Evolutionary conservation across 2,888 invertebrate genomes (phyloP).

Genomic region (Dryococelus australis): DNA sequence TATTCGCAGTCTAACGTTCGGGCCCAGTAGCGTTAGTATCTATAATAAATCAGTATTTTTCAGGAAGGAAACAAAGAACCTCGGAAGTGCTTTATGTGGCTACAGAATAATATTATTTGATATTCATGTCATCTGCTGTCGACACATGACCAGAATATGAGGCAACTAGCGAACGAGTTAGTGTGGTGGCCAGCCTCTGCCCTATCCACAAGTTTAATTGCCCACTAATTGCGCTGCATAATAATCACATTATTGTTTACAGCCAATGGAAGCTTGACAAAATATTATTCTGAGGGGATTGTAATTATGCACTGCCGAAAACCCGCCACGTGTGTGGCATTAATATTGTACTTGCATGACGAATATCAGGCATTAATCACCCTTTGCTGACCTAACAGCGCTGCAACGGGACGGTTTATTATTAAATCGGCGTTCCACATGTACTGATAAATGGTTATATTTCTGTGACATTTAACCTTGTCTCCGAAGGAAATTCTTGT

Average conservation of each 20-base stretch:
- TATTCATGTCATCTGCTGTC: not conserved
- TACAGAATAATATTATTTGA: not conserved
- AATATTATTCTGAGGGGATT: not conserved
- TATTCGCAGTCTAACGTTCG: too few relatives aligned
- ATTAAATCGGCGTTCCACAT: too few relatives aligned
- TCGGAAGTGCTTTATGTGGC: not conserved
- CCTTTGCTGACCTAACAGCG: too few relatives aligned
- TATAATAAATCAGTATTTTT: not conserved
- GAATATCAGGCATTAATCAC: too few relatives aligned
- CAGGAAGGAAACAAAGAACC: not conserved
- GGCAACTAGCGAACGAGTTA: not conserved
- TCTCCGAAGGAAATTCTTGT: too few relatives aligned
- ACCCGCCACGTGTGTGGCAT: not conserved
- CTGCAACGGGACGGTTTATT: too few relatives aligned
- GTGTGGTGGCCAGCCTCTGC: not conserved
- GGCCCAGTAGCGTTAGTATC: too few relatives aligned
- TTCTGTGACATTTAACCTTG: too few relatives aligned
- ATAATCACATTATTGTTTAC: not conserved
- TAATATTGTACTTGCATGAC: not conserved
- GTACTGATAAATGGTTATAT: too few relatives aligned
- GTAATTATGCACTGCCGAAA: not conserved
- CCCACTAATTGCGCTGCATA: slow-evolving; percentile 1
- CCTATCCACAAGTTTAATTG: not conserved
- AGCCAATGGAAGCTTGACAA: not conserved
- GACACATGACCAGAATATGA: not conserved